Conservation (phyloP, 2,797 vertebrate genomes). For the Podarcis lilfordi region DNA sequence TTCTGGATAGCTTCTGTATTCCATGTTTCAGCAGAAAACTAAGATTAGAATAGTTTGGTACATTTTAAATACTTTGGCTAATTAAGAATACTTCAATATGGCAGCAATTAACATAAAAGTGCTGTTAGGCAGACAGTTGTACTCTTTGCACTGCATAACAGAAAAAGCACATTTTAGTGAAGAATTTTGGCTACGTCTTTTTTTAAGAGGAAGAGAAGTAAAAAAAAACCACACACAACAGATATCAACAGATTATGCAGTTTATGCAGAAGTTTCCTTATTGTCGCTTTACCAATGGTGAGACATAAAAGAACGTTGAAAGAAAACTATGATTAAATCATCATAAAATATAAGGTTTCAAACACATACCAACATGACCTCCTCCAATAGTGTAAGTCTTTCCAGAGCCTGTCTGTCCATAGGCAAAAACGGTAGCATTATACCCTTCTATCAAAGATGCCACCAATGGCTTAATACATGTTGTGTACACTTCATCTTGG, state of each 20-base stretch:
- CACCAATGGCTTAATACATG: slow-evolving; percentile 87
- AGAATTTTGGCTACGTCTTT: background rate
- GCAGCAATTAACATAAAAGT: background rate
- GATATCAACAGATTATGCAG: background rate
- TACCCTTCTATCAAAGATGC: slow-evolving; percentile 84
- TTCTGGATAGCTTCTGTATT: slow-evolving; percentile 7
- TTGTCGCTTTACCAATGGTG: background rate
- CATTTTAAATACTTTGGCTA: background rate
- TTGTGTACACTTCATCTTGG: slow-evolving; percentile 86
- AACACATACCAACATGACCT: slow-evolving; percentile 80
- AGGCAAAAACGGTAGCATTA: slow-evolving; percentile 91
- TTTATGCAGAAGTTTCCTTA: background rate
- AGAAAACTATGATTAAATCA: background rate
- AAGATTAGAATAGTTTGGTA: background rate
- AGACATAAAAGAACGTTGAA: background rate
- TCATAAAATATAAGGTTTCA: background rate
- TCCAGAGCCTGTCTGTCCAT: slow-evolving; percentile 92
- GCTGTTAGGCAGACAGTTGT: background rate
- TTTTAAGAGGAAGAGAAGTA: background rate
- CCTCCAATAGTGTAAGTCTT: slow-evolving; percentile 93
- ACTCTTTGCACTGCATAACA: background rate
- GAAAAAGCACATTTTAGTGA: background rate
- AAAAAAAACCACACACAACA: background rate
- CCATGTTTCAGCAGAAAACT: background rate
- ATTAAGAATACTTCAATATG: background rate